These are phyloP conservation scores for Serinus canaria DNA, from an alignment of 2,113 vertebrate genomes.

Conservation along the genomic window DNA sequence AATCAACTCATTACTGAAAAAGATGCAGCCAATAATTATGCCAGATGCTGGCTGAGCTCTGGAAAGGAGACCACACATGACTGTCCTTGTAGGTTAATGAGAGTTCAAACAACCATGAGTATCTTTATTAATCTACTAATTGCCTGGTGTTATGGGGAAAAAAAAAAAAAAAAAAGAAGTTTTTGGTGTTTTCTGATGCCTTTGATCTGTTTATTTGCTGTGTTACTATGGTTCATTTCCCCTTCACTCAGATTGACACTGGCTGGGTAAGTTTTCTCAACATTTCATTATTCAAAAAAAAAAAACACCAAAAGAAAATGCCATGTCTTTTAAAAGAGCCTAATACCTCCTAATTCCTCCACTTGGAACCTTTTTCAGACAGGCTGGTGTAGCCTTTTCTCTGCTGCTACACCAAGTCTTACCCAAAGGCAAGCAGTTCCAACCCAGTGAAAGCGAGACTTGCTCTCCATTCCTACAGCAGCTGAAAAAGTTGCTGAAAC, in stretches of 20 bases:
- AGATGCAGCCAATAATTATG: neutral
- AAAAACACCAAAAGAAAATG: neutral
- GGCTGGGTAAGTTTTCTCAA: neutral
- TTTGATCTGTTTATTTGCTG: neutral
- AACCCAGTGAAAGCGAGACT: neutral
- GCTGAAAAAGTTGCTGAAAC: neutral
- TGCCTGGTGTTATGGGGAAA: neutral
- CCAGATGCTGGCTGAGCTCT: conserved; percentile 6
- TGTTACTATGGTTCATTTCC: neutral
- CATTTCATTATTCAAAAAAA: neutral
- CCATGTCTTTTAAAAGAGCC: neutral
- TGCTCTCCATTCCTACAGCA: neutral
- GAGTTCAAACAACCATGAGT: neutral
- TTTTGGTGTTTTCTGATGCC: neutral
- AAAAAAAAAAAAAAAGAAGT: neutral
- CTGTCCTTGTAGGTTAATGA: neutral
- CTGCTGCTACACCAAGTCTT: neutral
- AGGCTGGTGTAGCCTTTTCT: neutral
- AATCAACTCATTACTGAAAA: neutral
- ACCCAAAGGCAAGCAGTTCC: neutral
- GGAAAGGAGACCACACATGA: neutral
- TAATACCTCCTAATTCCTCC: neutral
- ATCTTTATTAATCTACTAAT: neutral
- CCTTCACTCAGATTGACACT: neutral
- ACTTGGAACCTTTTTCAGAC: neutral